Evolutionary conservation across 2,797 vertebrate genomes (phyloP).

Genomic region (Lophius americanus): DNA sequence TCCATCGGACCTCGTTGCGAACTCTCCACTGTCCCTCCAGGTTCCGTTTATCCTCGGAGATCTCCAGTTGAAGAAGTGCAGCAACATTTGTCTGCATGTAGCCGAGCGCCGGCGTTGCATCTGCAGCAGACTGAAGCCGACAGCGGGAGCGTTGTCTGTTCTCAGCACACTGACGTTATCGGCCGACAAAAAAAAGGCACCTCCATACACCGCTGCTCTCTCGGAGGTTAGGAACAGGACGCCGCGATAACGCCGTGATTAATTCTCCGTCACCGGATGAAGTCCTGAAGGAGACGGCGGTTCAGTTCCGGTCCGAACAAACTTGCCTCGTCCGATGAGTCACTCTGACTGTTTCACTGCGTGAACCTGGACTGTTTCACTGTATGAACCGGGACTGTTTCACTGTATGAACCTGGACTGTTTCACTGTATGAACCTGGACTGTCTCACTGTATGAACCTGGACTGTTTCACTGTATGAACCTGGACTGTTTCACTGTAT

Average conservation of each 20-base stretch:
- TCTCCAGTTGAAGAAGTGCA: slow-evolving; percentile 11
- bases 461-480: too few relatives aligned
- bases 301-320: background rate
- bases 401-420: too few relatives aligned
- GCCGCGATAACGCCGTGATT: background rate
- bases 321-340: too few relatives aligned
- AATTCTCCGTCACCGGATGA: background rate
- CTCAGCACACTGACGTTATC: background rate
- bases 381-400: too few relatives aligned
- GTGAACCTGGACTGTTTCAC: too few relatives aligned
- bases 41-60: background rate
- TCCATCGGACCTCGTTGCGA: too few relatives aligned
- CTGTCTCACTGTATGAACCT: too few relatives aligned
- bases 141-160: background rate
- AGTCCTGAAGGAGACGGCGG: background rate
- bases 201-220: background rate
- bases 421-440: too few relatives aligned
- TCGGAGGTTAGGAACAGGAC: background rate
- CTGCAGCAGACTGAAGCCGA: too few relatives aligned
- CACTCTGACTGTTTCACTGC: too few relatives aligned
- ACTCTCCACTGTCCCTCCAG: too few relatives aligned
- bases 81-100: slow-evolving; percentile 9
- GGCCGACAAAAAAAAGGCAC: background rate
- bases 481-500: too few relatives aligned
- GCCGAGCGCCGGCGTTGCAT: background rate